These are phyloP conservation scores for Acanthacorydalis orientalis DNA, from an alignment of 2,888 invertebrate genomes.

Conservation along the genomic window DNA sequence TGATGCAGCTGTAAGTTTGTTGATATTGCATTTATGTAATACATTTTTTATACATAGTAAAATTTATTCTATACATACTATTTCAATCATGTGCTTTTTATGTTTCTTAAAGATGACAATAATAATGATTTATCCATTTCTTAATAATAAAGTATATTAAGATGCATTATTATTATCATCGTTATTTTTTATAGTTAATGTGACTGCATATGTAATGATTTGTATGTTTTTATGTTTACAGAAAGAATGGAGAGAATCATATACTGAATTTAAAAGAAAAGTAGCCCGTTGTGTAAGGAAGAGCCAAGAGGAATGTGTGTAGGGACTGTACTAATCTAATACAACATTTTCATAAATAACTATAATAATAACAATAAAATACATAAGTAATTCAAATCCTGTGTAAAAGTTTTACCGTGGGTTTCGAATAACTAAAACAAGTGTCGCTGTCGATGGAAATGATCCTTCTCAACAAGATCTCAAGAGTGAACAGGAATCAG, in stretches of 20 bases:
- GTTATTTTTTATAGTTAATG: no score
- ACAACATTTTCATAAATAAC: background rate
- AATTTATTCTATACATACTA: no score
- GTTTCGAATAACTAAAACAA: conserved; percentile 1
- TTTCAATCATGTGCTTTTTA: no score
- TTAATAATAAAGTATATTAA: no score
- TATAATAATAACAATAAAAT: conserved; percentile 4
- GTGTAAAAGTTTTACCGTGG: conserved; percentile 3
- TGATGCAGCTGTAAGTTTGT: conserved; percentile 81
- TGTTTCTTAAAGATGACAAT: no score
- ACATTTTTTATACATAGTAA: background rate
- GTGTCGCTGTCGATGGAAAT: background rate
- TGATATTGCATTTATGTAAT: conserved; percentile 17
- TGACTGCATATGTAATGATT: no score
- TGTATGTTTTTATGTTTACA: conserved; percentile 29
- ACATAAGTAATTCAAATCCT: conserved; percentile 4
- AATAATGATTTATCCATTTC: no score
- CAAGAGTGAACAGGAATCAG: conserved; percentile 1
- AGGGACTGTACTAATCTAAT: conserved; percentile 36
- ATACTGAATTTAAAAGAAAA: conserved; percentile 93
- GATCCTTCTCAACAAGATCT: background rate
- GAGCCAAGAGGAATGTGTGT: conserved; percentile 97
- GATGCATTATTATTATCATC: no score
- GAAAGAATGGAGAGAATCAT: conserved; percentile 98
- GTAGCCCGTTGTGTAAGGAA: conserved; percentile 95